Conservation (phyloP, 2,113 vertebrate species). For the Axis porcinus region DNA sequence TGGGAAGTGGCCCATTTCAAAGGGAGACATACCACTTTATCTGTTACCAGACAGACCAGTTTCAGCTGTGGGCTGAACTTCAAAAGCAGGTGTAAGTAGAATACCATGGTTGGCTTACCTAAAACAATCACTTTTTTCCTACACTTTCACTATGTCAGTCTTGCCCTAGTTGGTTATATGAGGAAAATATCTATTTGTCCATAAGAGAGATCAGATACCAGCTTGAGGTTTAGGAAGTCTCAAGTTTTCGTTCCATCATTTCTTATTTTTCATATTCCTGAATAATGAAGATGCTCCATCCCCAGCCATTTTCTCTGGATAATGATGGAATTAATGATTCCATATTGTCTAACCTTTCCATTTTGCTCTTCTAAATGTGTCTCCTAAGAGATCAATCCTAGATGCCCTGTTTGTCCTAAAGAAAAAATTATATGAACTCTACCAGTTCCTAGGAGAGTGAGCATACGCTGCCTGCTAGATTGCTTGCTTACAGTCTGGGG, state of each 20-base stretch:
- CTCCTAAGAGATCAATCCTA: background rate
- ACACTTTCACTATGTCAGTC: background rate
- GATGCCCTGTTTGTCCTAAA: background rate
- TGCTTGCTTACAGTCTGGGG: background rate
- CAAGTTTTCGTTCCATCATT: background rate
- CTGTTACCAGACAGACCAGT: background rate
- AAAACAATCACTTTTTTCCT: background rate
- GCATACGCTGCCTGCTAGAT: background rate
- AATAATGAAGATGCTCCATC: background rate
- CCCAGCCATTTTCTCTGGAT: background rate
- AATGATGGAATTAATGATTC: background rate
- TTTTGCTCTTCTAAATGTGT: background rate
- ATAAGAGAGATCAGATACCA: background rate
- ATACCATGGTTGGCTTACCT: background rate
- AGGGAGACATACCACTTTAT: background rate
- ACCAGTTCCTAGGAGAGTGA: background rate
- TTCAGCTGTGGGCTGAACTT: background rate
- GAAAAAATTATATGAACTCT: background rate
- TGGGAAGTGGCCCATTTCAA: background rate
- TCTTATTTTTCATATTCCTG: background rate
- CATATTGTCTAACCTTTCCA: background rate
- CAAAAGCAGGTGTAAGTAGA: background rate
- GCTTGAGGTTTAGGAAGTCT: background rate
- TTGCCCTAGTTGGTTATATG: background rate
- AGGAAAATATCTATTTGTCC: background rate